These are phyloP conservation scores for Quadroppia sp. DNA, from an alignment of 2,888 invertebrate species.

Conservation along the genomic window DNA sequence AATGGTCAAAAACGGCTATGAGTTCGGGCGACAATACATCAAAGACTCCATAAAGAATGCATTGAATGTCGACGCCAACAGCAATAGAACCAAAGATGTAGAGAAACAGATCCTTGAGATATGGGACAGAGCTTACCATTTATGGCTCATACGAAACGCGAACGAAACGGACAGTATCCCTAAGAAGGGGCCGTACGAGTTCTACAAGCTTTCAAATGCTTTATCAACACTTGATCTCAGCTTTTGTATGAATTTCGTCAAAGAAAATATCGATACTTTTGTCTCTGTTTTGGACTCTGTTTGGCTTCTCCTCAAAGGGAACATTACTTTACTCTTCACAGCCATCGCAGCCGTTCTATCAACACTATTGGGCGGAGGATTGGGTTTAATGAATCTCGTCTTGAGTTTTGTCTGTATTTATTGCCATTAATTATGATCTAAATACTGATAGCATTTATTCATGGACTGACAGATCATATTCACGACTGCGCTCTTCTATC, in stretches of 20 bases:
- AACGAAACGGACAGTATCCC: conserved; percentile 9
- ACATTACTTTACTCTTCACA: conserved; percentile 77
- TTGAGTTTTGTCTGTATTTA: conserved; percentile 67
- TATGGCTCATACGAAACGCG: conserved; percentile 69
- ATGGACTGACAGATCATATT: conserved; percentile 74
- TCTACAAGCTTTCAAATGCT: conserved; percentile 49
- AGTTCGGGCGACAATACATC: conserved; percentile 85
- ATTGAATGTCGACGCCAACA: conserved; percentile 71
- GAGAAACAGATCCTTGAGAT: conserved; percentile 84
- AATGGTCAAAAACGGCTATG: conserved; percentile 84
- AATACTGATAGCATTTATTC: not conserved
- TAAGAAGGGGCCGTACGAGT: conserved; percentile 43
- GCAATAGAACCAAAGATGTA: conserved; percentile 54
- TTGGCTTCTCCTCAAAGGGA: conserved; percentile 88
- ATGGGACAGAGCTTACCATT: conserved; percentile 89
- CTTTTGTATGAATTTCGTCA: conserved; percentile 72
- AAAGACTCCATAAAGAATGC: conserved; percentile 65
- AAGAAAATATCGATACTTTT: conserved; percentile 83
- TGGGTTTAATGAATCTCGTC: conserved; percentile 80
- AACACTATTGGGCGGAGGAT: conserved; percentile 78
- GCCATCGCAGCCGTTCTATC: conserved; percentile 82
- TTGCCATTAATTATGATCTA: conserved; percentile 23
- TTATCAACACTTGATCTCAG: conserved; percentile 60
- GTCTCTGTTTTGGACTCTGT: conserved; percentile 74
- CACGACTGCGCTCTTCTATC: conserved; percentile 91